Conservation (phyloP, 2,888 invertebrate genomes). For the Drosophila mayaguana region DNA sequence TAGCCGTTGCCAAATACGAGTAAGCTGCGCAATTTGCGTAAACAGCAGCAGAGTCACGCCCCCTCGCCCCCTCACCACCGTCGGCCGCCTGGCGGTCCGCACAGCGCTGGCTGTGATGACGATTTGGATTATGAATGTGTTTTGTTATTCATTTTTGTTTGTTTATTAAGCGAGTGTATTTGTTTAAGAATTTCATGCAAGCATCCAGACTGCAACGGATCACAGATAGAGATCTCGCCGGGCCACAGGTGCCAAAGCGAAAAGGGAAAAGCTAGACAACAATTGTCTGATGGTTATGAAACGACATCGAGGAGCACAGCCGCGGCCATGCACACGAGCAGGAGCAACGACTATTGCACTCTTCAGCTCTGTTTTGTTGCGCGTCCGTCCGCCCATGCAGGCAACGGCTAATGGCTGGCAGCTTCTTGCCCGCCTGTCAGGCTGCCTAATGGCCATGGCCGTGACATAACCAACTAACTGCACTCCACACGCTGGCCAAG, state of each 20-base stretch:
- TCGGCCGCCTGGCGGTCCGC: too few relatives aligned
- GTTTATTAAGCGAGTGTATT: conserved; percentile 39
- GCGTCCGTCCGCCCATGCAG: too few relatives aligned
- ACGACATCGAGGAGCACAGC: conserved; percentile 10
- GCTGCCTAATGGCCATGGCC: conserved; percentile 37
- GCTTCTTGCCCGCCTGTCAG: conserved; percentile 8
- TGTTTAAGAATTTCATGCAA: conserved; percentile 28
- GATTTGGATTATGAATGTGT: conserved; percentile 28
- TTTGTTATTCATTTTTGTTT: conserved; percentile 25
- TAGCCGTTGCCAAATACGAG: conserved; percentile 51
- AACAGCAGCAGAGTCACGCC: conserved; percentile 27
- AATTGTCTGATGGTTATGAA: conserved; percentile 2
- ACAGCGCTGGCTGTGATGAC: background rate
- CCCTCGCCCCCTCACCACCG: background rate
- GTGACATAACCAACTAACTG: conserved; percentile 32
- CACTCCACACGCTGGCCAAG: background rate
- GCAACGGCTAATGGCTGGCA: background rate
- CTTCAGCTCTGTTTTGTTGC: too few relatives aligned
- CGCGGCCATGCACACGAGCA: background rate
- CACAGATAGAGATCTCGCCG: conserved; percentile 26
- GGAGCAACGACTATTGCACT: too few relatives aligned
- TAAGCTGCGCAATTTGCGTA: conserved; percentile 53
- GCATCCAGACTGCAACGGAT: conserved; percentile 30
- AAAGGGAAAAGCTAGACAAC: background rate
- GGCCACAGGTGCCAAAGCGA: conserved; percentile 27